Conservation (phyloP, 2,888 invertebrate species). For the Eremobia ochroleuca region DNA sequence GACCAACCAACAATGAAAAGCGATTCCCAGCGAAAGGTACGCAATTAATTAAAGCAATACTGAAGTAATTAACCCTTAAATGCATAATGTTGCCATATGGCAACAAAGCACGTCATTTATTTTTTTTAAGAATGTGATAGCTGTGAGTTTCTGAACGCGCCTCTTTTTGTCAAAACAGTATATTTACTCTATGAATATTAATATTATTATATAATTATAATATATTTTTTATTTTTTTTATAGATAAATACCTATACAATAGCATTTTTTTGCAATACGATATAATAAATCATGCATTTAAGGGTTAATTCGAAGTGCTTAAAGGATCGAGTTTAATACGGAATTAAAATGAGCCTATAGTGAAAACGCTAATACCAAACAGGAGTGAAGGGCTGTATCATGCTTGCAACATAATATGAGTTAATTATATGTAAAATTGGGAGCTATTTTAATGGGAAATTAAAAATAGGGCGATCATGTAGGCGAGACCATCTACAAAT, state of each 20-base stretch:
- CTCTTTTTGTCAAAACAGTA: too few relatives aligned
- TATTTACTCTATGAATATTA: too few relatives aligned
- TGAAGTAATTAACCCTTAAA: constrained; percentile 56
- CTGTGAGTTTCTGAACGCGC: too few relatives aligned
- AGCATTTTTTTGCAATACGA: too few relatives aligned
- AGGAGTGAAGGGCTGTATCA: constrained; percentile 28
- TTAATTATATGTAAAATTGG: constrained; percentile 36
- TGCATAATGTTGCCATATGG: too few relatives aligned
- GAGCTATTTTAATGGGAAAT: not conserved
- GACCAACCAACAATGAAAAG: constrained; percentile 41
- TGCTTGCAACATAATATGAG: constrained; percentile 27
- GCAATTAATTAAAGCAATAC: constrained; percentile 35
- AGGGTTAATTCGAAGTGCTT: constrained; percentile 44
- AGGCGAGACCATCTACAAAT: not conserved
- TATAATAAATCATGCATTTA: too few relatives aligned
- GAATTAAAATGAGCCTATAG: constrained; percentile 44
- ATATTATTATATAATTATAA: too few relatives aligned
- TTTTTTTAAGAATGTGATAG: too few relatives aligned
- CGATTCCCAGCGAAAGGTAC: constrained; percentile 34
- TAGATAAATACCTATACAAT: too few relatives aligned
- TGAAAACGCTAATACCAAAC: constrained; percentile 53
- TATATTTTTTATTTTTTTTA: too few relatives aligned
- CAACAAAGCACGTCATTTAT: too few relatives aligned
- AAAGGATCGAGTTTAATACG: constrained; percentile 57
- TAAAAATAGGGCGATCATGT: constrained; percentile 14